Evolutionary conservation across 2,113 vertebrate species (phyloP).

Genomic region (Phalacrocorax carbo): DNA sequence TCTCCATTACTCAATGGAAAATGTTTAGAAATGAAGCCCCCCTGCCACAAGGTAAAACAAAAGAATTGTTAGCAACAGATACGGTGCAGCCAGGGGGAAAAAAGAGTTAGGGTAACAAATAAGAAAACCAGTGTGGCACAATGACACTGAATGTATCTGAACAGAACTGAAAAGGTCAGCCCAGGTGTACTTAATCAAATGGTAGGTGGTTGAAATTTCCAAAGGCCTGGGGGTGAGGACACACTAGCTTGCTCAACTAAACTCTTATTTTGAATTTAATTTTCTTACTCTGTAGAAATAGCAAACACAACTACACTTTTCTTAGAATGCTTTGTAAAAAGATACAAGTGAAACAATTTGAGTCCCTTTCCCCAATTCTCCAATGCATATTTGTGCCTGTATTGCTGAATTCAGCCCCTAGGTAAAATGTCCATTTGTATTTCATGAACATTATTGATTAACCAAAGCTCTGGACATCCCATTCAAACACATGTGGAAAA

Average conservation of each 20-base stretch:
- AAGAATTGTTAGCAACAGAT: not conserved
- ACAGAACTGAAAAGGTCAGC: not conserved
- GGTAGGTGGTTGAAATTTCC: not conserved
- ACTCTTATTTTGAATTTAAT: not conserved
- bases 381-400: not conserved
- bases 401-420: not conserved
- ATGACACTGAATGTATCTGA: not conserved
- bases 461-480: not conserved
- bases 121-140: not conserved
- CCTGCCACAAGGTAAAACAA: not conserved
- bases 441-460: not conserved
- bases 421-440: not conserved
- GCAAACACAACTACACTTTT: not conserved
- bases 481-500: not conserved
- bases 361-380: not conserved
- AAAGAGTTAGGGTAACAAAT: not conserved
- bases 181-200: not conserved
- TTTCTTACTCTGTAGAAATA: not conserved
- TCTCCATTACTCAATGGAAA: not conserved
- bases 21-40: not conserved
- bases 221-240: not conserved
- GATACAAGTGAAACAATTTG: not conserved
- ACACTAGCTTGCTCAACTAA: not conserved
- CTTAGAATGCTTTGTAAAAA: not conserved
- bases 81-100: too few species aligned